phyloP scores from a whole-genome alignment of 2,888 invertebrate species.

The Apodemia zela region DNA sequence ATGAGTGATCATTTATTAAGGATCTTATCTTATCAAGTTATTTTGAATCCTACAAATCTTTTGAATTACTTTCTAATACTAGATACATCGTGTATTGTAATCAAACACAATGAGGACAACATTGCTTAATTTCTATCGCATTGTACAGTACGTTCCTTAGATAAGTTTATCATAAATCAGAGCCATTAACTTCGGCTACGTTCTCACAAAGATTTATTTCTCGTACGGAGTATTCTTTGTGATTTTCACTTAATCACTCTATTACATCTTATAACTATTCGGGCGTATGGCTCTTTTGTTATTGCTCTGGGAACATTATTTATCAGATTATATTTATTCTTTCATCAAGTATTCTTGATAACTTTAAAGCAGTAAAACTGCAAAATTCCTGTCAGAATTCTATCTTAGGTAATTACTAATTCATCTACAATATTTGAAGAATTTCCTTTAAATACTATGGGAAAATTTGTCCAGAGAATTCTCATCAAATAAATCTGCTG shows the following conservation, averaged over 20 bases:
- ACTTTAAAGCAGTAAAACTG: no score
- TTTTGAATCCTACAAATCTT: neutral
- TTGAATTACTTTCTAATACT: neutral
- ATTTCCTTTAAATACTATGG: no score
- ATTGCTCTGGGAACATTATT: neutral
- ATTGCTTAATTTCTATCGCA: neutral
- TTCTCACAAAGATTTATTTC: neutral
- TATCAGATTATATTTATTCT: neutral
- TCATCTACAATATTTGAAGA: no score
- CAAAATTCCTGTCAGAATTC: no score
- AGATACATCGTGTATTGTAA: neutral
- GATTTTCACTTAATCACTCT: neutral
- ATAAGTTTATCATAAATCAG: conserved; percentile 7
- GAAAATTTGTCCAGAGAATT: no score
- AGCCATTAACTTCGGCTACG: conserved; percentile 3
- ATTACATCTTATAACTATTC: neutral
- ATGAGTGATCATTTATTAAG: no score
- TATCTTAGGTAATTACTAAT: no score
- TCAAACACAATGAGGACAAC: neutral
- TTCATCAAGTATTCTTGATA: no score
- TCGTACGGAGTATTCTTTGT: neutral
- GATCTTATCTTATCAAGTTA: no score
- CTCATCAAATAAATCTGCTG: no score
- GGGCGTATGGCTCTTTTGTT: neutral
- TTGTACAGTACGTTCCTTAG: neutral